Conservation (phyloP, 2,113 vertebrate species). For the Anolis sagrei region DNA sequence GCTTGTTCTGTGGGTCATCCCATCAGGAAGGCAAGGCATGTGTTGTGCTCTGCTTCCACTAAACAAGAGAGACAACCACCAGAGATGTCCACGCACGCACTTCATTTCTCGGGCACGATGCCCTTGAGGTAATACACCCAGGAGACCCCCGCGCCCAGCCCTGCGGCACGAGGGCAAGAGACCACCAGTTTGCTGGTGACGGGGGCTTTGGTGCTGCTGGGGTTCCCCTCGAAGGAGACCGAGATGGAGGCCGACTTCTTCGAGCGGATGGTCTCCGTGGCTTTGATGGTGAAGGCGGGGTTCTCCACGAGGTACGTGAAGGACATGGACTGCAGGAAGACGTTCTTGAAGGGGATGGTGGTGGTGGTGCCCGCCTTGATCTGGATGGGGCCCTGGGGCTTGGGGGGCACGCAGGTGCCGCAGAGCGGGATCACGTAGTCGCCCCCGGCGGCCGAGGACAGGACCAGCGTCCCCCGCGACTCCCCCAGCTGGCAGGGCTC, state of each 20-base stretch:
- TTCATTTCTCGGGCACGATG: conserved; percentile 51
- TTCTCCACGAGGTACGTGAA: conserved; percentile 82
- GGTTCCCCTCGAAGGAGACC: conserved; percentile 75
- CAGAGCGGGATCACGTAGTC: conserved; percentile 83
- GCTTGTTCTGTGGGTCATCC: too few relatives aligned
- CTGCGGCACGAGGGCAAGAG: conserved; percentile 69
- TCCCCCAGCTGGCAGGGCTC: conserved; percentile 86
- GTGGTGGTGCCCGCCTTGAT: conserved; percentile 73
- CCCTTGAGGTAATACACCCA: conserved; percentile 89
- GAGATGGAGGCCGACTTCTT: conserved; percentile 79
- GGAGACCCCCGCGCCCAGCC: conserved; percentile 54
- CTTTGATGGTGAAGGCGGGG: conserved; percentile 78
- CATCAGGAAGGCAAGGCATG: too few relatives aligned
- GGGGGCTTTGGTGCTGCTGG: conserved; percentile 38
- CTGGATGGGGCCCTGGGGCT: conserved; percentile 84
- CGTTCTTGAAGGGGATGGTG: conserved; percentile 88
- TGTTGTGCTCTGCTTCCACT: too few relatives aligned
- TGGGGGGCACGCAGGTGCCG: conserved; percentile 78
- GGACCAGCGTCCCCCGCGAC: conserved; percentile 73
- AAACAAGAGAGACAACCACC: background rate
- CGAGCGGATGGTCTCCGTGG: conserved; percentile 65
- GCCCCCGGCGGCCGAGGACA: conserved; percentile 74
- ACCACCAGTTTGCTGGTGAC: conserved; percentile 80
- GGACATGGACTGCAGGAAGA: conserved; percentile 77
- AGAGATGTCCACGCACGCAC: too few relatives aligned